Evolutionary conservation across 2,888 invertebrate species (phyloP).

Genomic region (Nebria brevicollis): DNA sequence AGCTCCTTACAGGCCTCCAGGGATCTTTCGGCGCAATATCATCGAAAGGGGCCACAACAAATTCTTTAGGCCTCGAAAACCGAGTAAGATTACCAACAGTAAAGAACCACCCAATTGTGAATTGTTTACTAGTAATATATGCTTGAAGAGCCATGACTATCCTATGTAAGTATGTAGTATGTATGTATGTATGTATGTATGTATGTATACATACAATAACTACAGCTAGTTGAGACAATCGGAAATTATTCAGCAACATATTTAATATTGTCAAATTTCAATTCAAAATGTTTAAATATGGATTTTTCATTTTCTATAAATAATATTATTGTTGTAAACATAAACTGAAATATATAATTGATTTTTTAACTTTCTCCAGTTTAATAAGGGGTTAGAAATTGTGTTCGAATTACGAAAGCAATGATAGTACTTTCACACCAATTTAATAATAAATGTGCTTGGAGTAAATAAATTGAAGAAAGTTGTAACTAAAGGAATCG

Average conservation of each 20-base stretch:
- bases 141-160: slow-evolving; percentile 78
- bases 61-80: slow-evolving; percentile 51
- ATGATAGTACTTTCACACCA: background rate
- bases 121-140: slow-evolving; percentile 77
- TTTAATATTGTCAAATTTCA: background rate
- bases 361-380: background rate
- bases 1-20: slow-evolving; percentile 21
- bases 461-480: background rate
- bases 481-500: background rate
- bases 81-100: slow-evolving; percentile 56
- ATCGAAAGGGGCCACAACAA: slow-evolving; percentile 34
- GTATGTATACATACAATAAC: too few species aligned
- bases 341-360: too few species aligned
- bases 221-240: background rate
- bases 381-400: background rate
- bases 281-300: too few species aligned
- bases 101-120: slow-evolving; percentile 67
- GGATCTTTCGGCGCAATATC: slow-evolving; percentile 43
- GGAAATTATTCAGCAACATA: background rate
- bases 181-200: too few species aligned
- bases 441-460: background rate
- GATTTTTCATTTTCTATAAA: too few species aligned
- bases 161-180: slow-evolving; percentile 77
- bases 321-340: background rate
- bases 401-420: background rate